Evolutionary conservation across 2,797 vertebrate species (phyloP).

Genomic region (Cuculus canorus): DNA sequence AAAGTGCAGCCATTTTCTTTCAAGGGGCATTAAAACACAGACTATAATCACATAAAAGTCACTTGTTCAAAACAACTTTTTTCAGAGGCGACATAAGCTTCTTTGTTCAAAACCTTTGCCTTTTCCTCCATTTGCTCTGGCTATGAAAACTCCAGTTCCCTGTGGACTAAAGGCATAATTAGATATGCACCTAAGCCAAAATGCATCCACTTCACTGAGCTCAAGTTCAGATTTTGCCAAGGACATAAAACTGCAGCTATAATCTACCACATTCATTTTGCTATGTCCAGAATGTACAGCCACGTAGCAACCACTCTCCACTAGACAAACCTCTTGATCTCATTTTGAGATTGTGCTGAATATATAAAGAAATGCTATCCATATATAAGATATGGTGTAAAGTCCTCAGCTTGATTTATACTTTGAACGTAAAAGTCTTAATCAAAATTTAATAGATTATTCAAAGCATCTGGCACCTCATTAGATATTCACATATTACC

Average conservation of each 20-base stretch:
- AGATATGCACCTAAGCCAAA: neutral
- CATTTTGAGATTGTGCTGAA: neutral
- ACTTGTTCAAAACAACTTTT: neutral
- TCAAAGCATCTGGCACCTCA: conserved; percentile 6
- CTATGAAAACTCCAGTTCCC: neutral
- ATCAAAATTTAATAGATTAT: conserved; percentile 1
- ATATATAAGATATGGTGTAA: neutral
- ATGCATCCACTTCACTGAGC: neutral
- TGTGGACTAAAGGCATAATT: neutral
- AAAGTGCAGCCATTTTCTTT: neutral
- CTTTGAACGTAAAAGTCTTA: neutral
- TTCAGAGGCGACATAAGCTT: neutral
- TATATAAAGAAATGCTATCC: neutral
- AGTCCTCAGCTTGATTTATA: neutral
- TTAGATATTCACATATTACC: neutral
- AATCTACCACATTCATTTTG: neutral
- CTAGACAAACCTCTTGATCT: neutral
- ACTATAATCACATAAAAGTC: neutral
- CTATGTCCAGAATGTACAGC: neutral
- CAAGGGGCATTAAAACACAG: neutral
- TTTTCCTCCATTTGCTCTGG: neutral
- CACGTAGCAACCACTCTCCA: neutral
- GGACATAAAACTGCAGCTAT: neutral
- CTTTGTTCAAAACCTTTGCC: neutral
- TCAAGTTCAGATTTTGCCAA: neutral